Percentiles rank a stretch among this genome's conserved stretches.
Conservation (phyloP, 2,113 vertebrate species). For the Cathartes aura region DNA sequence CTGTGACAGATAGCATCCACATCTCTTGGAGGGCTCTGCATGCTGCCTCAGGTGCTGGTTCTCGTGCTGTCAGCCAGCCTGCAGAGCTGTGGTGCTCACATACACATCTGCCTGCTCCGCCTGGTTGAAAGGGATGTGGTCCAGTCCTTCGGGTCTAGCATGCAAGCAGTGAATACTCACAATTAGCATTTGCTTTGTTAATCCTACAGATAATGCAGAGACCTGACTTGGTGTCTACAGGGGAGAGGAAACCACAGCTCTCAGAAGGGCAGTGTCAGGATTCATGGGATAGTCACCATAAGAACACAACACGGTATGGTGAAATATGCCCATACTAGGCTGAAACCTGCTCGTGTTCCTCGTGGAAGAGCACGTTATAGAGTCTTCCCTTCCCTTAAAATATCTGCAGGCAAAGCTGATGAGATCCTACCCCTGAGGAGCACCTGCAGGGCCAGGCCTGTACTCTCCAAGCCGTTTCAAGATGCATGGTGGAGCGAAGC, state of each 20-base stretch:
- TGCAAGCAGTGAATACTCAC: not conserved
- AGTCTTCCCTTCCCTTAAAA: not conserved
- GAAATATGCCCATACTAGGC: not conserved
- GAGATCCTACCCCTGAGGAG: not conserved
- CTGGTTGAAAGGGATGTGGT: not conserved
- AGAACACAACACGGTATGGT: fast-evolving
- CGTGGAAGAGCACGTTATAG: fast-evolving
- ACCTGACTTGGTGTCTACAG: not conserved
- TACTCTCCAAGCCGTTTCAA: not conserved
- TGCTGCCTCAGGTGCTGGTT: not conserved
- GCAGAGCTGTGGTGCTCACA: not conserved
- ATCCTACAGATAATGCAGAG: not conserved
- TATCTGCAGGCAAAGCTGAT: not conserved
- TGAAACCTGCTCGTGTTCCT: not conserved
- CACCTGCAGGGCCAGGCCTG: not conserved
- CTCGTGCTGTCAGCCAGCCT: not conserved
- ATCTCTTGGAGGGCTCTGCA: not conserved
- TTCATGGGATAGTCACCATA: not conserved
- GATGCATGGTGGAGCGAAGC: not conserved
- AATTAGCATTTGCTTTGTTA: not conserved
- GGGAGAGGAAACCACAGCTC: not conserved
- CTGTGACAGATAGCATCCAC: fast-evolving
- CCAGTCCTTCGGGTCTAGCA: not conserved
- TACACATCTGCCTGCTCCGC: not conserved
- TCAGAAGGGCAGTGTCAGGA: not conserved